Conservation (phyloP, 1,140 invertebrate species). For the Coptotermes formosanus region DNA sequence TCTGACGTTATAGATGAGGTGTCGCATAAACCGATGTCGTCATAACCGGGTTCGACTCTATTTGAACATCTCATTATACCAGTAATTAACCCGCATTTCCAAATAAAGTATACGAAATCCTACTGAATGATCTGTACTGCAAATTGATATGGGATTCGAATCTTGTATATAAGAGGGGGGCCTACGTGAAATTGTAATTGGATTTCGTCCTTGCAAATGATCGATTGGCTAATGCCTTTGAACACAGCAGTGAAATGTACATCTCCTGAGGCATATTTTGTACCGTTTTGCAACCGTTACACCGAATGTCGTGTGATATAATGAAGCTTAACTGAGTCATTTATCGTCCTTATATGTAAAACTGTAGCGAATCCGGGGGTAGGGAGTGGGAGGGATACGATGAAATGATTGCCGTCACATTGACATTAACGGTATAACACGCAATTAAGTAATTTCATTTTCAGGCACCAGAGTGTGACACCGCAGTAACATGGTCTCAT, state of each 20-base stretch:
- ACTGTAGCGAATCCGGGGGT: not conserved
- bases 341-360: constrained; percentile 4
- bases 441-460: constrained; percentile 27
- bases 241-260: not conserved
- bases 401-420: not conserved
- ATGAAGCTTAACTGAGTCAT: constrained; percentile 4
- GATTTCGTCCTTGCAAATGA: no score
- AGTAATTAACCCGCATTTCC: no score
- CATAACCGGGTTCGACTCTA: no score
- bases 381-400: not conserved
- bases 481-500: constrained; percentile 8
- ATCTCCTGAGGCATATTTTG: not conserved
- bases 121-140: no score
- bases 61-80: no score
- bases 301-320: not conserved
- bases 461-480: constrained; percentile 22
- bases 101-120: no score
- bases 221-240: no score
- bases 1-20: no score
- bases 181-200: no score
- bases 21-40: no score
- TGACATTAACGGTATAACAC: constrained; percentile 6
- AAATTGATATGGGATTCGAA: no score
- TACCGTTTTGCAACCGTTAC: not conserved
- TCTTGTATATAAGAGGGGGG: no score